phyloP scores from a whole-genome alignment of 2,888 invertebrate genomes.

The Onchidella celtica region DNA sequence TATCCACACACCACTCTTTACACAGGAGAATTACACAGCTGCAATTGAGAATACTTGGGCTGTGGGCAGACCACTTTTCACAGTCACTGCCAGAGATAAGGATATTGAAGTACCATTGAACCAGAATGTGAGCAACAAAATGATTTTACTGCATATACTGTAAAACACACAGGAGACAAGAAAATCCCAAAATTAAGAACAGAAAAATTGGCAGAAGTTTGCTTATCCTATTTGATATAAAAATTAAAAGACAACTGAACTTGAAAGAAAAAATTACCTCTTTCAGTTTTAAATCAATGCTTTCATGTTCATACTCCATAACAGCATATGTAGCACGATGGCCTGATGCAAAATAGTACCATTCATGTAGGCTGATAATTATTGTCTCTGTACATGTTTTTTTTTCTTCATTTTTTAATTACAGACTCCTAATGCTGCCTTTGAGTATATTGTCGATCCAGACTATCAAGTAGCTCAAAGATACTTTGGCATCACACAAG shows the following conservation, averaged over 20 bases:
- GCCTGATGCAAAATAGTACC: too few relatives aligned
- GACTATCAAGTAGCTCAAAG: conserved; percentile 55
- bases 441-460: conserved; percentile 65
- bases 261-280: too few relatives aligned
- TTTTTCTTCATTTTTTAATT: background rate
- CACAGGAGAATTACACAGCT: conserved; percentile 53
- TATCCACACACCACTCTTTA: conserved; percentile 67
- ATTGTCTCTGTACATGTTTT: too few relatives aligned
- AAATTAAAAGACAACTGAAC: too few relatives aligned
- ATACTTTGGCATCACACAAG: conserved; percentile 66
- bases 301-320: too few relatives aligned
- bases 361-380: too few relatives aligned
- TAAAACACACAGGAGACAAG: too few relatives aligned
- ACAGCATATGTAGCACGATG: too few relatives aligned
- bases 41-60: conserved; percentile 58
- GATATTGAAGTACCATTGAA: conserved; percentile 59
- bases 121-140: conserved; percentile 50
- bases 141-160: background rate
- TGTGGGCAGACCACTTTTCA: conserved; percentile 60
- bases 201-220: too few relatives aligned
- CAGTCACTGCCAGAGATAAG: conserved; percentile 61
- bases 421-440: conserved; percentile 68
- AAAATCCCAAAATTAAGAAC: too few relatives aligned
- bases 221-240: too few relatives aligned
- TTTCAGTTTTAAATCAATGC: too few relatives aligned